Evolutionary conservation across 1,140 invertebrate genomes (phyloP), one percentile per base, ranked within the genome.

Genomic region (Papilio polytes): DNA sequence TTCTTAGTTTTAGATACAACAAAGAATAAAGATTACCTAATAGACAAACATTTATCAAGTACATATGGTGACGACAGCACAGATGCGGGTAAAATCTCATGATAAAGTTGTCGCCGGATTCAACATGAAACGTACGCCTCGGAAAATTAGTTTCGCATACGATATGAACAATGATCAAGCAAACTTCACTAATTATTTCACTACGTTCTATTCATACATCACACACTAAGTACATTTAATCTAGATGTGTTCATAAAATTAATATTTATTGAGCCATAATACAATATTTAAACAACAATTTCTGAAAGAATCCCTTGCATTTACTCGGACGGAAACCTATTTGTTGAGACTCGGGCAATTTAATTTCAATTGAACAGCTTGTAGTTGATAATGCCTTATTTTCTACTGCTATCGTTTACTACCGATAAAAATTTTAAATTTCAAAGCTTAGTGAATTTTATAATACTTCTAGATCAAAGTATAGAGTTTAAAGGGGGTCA

Each of bases 91-190:
- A 7, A 70, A 31, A 70, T 26, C 15, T 70, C 26, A 70, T 26
- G 63, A 70, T 36, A 70, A 70, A 36, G 22, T 70, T 70, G 63
- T 36, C 63, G 26, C 22, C 63, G 63, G 26, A 6, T 66, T n/a
- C 63, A 70, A 70, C 63, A 26, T 70, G 63, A 31, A 70, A 70
- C 22, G 10, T 63, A 26, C 22, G 26, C 26, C 15, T 70, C 12
- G 22, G 63, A 70, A 70, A 70, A 31, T 70, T 70, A 70, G 26
- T 70, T 70, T 70, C 63, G 26, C 63, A 70, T 70, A 31, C 26
- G 26, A 70, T 31, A 70, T 70, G 12, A 70, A 70, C 26, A 70
- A 6, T 70, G 36, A 70, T 36, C 15, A 31, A 15, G 12, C 63
- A 70, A 70, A 70, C 26, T 31, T 70, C 26, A 31, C 26, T 36